A percentile compares a stretch with the other conserved stretches of the same genome.
Evolutionary conservation across 2,113 vertebrate genomes (phyloP).

Genomic region (Gallinago jamesoni): DNA sequence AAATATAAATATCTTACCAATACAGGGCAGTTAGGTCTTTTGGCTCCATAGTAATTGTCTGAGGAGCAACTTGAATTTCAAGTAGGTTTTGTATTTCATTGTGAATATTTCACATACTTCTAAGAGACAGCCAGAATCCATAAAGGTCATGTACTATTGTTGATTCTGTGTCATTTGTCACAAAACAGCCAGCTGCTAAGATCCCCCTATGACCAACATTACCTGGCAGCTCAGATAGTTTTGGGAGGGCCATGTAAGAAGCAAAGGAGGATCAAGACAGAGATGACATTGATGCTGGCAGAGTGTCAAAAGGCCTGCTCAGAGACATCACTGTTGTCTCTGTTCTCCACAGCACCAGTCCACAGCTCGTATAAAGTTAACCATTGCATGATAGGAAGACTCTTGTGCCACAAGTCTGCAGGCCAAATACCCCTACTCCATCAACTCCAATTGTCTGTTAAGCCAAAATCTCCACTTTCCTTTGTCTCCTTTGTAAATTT

Average conservation of each 20-base stretch:
- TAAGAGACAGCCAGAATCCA: slow-evolving; percentile 63
- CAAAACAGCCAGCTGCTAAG: slow-evolving; percentile 59
- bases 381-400: neutral
- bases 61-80: slow-evolving; percentile 68
- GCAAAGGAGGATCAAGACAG: slow-evolving; percentile 32
- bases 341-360: neutral
- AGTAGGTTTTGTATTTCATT: slow-evolving; percentile 60
- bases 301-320: slow-evolving; percentile 10
- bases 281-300: neutral
- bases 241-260: slow-evolving; percentile 25
- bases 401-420: neutral
- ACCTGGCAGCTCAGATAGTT: slow-evolving; percentile 53
- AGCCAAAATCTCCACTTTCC: neutral
- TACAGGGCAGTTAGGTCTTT: slow-evolving; percentile 49
- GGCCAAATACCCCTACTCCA: neutral
- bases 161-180: slow-evolving; percentile 70
- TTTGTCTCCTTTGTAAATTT: neutral
- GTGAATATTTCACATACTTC: slow-evolving; percentile 66
- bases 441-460: neutral
- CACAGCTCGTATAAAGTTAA: neutral
- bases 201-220: slow-evolving; percentile 62
- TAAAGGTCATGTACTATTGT: slow-evolving; percentile 66
- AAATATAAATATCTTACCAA: slow-evolving; percentile 64
- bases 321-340: neutral
- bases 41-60: slow-evolving; percentile 65